These are phyloP conservation scores for Styela clava DNA, from an alignment of 23 tunicate genomes.

Conservation along the genomic window DNA sequence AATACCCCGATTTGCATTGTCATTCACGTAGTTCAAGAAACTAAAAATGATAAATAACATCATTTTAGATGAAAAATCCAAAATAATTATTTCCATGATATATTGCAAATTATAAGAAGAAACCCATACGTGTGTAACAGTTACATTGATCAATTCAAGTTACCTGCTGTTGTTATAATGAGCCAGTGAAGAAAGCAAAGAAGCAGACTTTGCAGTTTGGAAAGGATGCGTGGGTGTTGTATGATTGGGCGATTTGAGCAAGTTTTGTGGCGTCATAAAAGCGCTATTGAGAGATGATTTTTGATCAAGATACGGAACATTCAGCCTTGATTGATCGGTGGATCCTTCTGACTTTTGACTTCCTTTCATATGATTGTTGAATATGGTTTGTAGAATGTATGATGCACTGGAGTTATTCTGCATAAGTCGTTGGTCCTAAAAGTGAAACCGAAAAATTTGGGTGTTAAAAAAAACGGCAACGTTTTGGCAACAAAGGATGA, in stretches of 20 bases:
- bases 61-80: too few species aligned
- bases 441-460: neutral
- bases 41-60: too few species aligned
- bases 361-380: slow-evolving; percentile 35
- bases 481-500: too few species aligned
- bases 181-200: slow-evolving; percentile 23
- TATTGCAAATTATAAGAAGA: too few species aligned
- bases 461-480: neutral
- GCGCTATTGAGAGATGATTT: neutral
- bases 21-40: slow-evolving; percentile 12
- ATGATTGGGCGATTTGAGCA: slow-evolving; percentile 15
- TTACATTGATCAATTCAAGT: too few species aligned
- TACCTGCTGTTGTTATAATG: slow-evolving; percentile 16
- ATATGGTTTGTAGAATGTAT: slow-evolving; percentile 57
- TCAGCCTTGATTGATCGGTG: neutral
- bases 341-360: neutral
- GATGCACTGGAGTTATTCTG: slow-evolving; percentile 60
- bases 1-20: neutral
- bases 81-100: too few species aligned
- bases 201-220: slow-evolving; percentile 5
- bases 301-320: slow-evolving; percentile 12
- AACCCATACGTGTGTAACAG: too few species aligned
- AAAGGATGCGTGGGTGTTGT: neutral
- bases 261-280: slow-evolving; percentile 8
- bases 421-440: slow-evolving; percentile 65